Evolutionary conservation across 1,140 invertebrate genomes (phyloP).

Genomic region (Brachionus asplanchnoidis): DNA sequence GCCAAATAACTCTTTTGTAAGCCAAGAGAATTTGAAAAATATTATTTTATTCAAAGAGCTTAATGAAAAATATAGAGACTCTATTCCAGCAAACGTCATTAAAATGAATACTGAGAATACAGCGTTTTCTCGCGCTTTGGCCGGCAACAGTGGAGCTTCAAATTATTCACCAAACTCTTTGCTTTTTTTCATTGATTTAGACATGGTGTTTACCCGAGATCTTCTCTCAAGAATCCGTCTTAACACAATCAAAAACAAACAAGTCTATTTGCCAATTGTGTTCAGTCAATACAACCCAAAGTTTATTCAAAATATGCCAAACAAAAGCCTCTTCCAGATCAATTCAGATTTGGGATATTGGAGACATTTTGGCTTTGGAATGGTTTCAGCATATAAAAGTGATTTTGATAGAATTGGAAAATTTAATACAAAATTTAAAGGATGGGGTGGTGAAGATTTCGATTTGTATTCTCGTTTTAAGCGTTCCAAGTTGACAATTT

Average conservation of each 20-base stretch:
- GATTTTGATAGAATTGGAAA: conserved; percentile 71
- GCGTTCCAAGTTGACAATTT: conserved; percentile 67
- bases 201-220: conserved; percentile 55
- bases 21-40: background rate
- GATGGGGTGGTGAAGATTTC: conserved; percentile 76
- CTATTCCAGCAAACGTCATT: background rate
- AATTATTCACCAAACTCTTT: conserved; percentile 61
- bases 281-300: conserved; percentile 80
- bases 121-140: conserved; percentile 44
- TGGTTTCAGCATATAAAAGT: conserved; percentile 74
- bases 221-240: conserved; percentile 55
- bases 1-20: background rate
- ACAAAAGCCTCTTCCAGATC: conserved; percentile 95
- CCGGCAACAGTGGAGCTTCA: conserved; percentile 52
- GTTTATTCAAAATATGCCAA: conserved; percentile 61
- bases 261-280: conserved; percentile 94
- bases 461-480: conserved; percentile 70
- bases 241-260: conserved; percentile 71
- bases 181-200: conserved; percentile 67
- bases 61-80: background rate
- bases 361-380: conserved; percentile 93
- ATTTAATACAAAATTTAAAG: conserved; percentile 70
- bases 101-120: background rate
- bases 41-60: background rate
- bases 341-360: conserved; percentile 76